These are phyloP conservation scores for Diorhabda elongata DNA, from an alignment of 1,140 invertebrate species.

Conservation along the genomic window DNA sequence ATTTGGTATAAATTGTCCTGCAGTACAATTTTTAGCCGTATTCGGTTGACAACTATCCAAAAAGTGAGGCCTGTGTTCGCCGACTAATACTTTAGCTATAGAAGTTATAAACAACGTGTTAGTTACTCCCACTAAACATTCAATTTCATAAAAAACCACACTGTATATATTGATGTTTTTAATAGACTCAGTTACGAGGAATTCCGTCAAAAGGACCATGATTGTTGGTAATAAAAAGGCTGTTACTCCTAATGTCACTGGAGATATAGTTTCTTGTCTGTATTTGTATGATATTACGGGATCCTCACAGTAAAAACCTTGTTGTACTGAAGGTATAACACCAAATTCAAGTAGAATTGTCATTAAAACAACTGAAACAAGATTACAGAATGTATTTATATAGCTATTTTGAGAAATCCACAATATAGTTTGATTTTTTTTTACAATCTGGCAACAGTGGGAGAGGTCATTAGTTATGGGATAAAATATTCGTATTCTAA, in stretches of 20 bases:
- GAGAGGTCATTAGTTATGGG: no score
- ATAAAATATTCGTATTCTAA: no score
- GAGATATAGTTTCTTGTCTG: conserved; percentile 56
- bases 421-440: no score
- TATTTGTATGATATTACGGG: conserved; percentile 57
- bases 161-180: conserved; percentile 3
- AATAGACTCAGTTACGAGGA: conserved; percentile 17
- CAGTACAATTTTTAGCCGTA: conserved; percentile 55
- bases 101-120: conserved; percentile 46
- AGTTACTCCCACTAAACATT: conserved; percentile 1
- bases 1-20: conserved; percentile 54
- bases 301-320: conserved; percentile 61
- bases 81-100: conserved; percentile 59
- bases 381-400: no score
- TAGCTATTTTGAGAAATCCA: no score
- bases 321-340: conserved; percentile 48
- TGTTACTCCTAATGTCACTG: conserved; percentile 42
- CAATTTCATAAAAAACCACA: neutral
- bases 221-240: conserved; percentile 42
- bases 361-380: conserved; percentile 16
- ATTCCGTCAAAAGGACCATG: conserved; percentile 31
- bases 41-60: conserved; percentile 64
- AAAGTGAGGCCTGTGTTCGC: conserved; percentile 68
- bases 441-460: no score
- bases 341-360: conserved; percentile 50